Conservation (phyloP, 2,113 vertebrate species). For the Rhinoderma darwinii region DNA sequence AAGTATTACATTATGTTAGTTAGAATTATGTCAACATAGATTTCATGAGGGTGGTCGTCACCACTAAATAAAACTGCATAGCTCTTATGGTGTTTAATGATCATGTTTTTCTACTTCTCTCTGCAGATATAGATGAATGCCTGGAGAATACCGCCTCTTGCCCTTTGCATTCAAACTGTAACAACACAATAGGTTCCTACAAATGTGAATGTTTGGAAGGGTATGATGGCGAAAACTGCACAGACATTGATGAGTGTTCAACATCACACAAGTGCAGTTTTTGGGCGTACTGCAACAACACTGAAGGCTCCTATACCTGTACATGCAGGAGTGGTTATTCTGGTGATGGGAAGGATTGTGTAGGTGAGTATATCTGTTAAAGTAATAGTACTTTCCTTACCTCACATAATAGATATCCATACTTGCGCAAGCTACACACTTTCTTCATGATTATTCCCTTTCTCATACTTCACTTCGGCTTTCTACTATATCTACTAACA, state of each 20-base stretch:
- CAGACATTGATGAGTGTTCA: slow-evolving; percentile 48
- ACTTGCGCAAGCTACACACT: neutral
- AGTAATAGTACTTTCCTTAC: neutral
- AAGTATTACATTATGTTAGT: neutral
- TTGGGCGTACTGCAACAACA: slow-evolving; percentile 30
- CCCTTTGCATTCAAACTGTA: neutral
- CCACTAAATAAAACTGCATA: neutral
- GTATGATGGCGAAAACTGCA: slow-evolving; percentile 29
- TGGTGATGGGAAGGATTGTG: slow-evolving; percentile 11
- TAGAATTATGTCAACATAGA: neutral
- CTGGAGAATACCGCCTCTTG: neutral
- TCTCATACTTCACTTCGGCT: neutral
- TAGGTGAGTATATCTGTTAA: slow-evolving; percentile 20
- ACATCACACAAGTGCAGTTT: slow-evolving; percentile 11
- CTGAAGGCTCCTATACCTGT: slow-evolving; percentile 42
- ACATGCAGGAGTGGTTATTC: slow-evolving; percentile 15
- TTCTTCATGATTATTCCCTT: neutral
- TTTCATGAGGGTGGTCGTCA: neutral
- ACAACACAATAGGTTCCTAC: slow-evolving; percentile 23
- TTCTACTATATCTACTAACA: neutral
- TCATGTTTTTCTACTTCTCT: neutral
- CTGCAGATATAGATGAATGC: slow-evolving; percentile 49
- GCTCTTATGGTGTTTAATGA: neutral
- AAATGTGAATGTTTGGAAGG: slow-evolving; percentile 2
- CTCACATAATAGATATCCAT: neutral